Percentiles rank a stretch among this genome's conserved stretches.
phyloP scores from a whole-genome alignment of 2,113 vertebrate genomes.

The Ophthalmotilapia sp. region DNA sequence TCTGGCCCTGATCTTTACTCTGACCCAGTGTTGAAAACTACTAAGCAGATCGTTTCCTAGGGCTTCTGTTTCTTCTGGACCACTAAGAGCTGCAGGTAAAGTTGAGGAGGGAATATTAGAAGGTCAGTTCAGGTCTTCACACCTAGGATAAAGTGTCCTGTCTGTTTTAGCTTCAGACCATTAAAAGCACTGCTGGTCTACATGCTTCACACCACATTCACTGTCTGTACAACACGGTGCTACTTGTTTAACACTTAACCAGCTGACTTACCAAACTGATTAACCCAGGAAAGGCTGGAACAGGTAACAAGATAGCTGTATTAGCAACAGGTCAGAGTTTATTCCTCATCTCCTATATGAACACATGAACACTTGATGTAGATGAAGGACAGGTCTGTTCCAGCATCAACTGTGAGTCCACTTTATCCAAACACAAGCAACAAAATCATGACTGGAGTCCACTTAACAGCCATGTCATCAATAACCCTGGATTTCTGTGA shows the following conservation, averaged over 20 bases:
- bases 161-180: neutral
- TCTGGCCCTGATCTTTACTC: neutral
- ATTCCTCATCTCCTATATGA: neutral
- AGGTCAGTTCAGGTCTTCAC: neutral
- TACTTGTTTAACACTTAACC: neutral
- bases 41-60: neutral
- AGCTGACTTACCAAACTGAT: slow-evolving; percentile 15
- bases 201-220: neutral
- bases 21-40: neutral
- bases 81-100: neutral
- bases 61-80: neutral
- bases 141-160: neutral
- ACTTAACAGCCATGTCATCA: neutral
- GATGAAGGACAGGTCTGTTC: too few species aligned
- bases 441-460: neutral
- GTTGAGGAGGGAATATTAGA: neutral
- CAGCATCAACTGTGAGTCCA: neutral
- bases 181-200: neutral
- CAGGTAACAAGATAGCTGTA: neutral
- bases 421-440: neutral
- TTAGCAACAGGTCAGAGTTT: neutral
- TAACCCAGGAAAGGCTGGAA: slow-evolving; percentile 59
- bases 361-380: neutral
- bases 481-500: neutral
- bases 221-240: neutral